A percentile compares a stretch with the other conserved stretches of the same genome.
phyloP scores from a whole-genome alignment of 2,888 invertebrate species.

The Invenusta paracnida region DNA sequence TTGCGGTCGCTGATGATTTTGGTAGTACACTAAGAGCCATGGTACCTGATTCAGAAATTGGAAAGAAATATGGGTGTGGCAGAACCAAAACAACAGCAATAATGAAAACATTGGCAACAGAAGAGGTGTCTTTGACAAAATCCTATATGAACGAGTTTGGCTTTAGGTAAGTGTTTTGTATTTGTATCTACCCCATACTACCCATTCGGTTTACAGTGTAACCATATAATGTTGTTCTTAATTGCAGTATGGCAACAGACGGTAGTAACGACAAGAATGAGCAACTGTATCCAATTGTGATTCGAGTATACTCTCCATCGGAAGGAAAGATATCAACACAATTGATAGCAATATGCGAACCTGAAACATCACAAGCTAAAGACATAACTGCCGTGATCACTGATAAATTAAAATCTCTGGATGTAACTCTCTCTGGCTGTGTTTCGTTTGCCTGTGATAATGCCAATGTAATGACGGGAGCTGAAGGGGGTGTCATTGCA shows the following conservation, averaged over 20 bases:
- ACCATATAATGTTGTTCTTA: too few species aligned
- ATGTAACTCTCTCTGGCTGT: neutral
- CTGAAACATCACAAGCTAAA: neutral
- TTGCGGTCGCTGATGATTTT: slow-evolving; percentile 16
- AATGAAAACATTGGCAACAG: too few species aligned
- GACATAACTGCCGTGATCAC: neutral
- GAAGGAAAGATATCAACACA: neutral
- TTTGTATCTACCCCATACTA: too few species aligned
- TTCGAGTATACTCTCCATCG: neutral
- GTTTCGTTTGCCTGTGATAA: neutral
- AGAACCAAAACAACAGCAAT: too few species aligned
- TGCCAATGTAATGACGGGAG: neutral
- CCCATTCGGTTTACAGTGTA: too few species aligned
- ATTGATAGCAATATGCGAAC: neutral
- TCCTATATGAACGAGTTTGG: too few species aligned
- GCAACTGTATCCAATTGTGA: slow-evolving; percentile 9
- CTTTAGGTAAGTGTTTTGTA: too few species aligned
- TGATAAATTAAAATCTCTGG: neutral
- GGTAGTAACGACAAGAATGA: neutral
- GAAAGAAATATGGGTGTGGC: too few species aligned
- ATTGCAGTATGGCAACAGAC: neutral
- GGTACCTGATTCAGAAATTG: too few species aligned
- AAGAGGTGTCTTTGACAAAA: too few species aligned
- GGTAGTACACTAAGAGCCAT: neutral
- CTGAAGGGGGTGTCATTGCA: neutral